phyloP scores from a whole-genome alignment of 2,113 vertebrate genomes.

The Pseudolaguvia tuberculata region DNA sequence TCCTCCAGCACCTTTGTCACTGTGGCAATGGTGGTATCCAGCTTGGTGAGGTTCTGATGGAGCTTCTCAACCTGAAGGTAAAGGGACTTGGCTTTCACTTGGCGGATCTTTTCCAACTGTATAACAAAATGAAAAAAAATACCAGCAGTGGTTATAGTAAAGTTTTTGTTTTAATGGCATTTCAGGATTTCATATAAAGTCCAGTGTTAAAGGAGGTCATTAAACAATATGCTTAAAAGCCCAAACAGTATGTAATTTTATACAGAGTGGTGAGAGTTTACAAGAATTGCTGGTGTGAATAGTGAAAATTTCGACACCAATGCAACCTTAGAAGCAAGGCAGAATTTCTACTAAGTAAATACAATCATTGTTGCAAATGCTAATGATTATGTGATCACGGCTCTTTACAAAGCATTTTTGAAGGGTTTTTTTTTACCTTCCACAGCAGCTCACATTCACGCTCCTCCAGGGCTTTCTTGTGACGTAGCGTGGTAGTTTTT shows the following conservation, averaged over 20 bases:
- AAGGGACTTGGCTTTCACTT: constrained; percentile 96
- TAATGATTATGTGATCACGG: constrained; percentile 3
- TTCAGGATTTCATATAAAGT: background rate
- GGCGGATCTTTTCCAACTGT: constrained; percentile 97
- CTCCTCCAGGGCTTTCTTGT: constrained; percentile 94
- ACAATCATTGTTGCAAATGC: constrained; percentile 5
- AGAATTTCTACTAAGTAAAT: constrained; percentile 18
- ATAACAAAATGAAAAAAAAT: constrained; percentile 12
- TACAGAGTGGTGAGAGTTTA: background rate
- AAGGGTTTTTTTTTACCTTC: constrained; percentile 76
- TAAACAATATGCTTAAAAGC: no score
- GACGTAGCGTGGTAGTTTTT: constrained; percentile 86
- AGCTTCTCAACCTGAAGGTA: constrained; percentile 97
- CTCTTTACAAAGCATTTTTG: background rate
- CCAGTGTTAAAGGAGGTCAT: no score
- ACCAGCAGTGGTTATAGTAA: background rate
- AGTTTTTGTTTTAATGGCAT: background rate
- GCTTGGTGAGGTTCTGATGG: constrained; percentile 89
- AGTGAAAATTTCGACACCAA: background rate
- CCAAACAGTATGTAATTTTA: background rate
- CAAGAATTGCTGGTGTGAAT: background rate
- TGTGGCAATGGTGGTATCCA: constrained; percentile 91
- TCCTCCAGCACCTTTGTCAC: constrained; percentile 95
- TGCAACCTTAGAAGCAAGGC: constrained; percentile 5
- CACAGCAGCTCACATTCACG: constrained; percentile 94